phyloP scores from a whole-genome alignment of 2,888 invertebrate genomes.

The Erebia epiphron region DNA sequence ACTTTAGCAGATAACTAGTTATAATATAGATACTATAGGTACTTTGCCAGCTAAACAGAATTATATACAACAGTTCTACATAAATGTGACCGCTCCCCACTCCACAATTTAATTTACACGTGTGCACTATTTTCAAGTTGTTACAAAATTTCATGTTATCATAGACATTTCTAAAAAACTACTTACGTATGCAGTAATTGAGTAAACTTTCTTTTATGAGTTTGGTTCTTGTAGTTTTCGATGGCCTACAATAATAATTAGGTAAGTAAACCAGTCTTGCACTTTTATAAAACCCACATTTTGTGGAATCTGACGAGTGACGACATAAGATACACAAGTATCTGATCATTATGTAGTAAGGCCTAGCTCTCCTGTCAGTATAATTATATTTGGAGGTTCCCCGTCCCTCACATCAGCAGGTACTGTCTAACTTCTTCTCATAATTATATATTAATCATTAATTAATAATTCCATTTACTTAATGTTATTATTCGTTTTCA shows the following conservation, averaged over 20 bases:
- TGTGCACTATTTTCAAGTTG: background rate
- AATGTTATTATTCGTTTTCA: slow-evolving; percentile 8
- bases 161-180: background rate
- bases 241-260: too few relatives aligned
- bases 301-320: too few relatives aligned
- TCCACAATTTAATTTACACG: slow-evolving; percentile 14
- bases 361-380: too few relatives aligned
- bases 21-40: background rate
- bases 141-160: background rate
- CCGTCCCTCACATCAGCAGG: background rate
- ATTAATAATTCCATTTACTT: background rate
- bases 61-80: slow-evolving; percentile 40
- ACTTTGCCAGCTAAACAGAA: background rate
- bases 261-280: too few relatives aligned
- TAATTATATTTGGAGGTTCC: too few relatives aligned
- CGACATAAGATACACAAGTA: too few relatives aligned
- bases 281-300: too few relatives aligned
- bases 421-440: background rate
- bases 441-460: background rate
- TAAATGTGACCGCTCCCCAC: slow-evolving; percentile 60
- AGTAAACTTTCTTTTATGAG: too few relatives aligned
- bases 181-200: background rate
- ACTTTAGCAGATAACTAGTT: slow-evolving; percentile 1
- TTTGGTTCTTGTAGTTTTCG: too few relatives aligned
- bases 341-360: too few relatives aligned